Conservation (phyloP, 1,140 invertebrate species). For the Leptonema lineaticorne region DNA sequence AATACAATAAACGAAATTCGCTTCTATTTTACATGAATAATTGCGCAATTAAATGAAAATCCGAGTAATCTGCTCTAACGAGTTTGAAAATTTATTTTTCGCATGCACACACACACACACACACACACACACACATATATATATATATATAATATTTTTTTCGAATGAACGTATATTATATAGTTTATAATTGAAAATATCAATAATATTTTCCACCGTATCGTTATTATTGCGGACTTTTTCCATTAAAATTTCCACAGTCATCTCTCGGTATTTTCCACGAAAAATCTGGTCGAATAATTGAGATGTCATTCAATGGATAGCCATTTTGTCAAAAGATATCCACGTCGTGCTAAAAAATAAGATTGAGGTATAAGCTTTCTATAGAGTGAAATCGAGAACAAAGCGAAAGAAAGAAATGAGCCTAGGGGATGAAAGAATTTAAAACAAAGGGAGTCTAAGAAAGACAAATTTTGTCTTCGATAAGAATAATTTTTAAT, state of each 20-base stretch:
- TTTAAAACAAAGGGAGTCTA: slow-evolving; percentile 16
- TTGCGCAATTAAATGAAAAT: no score
- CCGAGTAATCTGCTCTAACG: no score
- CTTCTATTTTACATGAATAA: no score
- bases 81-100: no score
- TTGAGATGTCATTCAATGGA: slow-evolving; percentile 13
- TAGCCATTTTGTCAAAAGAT: slow-evolving; percentile 16
- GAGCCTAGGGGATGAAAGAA: background rate
- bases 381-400: background rate
- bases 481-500: slow-evolving; percentile 9
- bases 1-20: no score
- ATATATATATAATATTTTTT: no score
- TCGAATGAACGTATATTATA: no score
- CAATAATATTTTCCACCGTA: no score
- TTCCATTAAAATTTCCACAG: background rate
- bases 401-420: background rate
- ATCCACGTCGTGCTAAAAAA: slow-evolving; percentile 8
- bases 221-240: background rate
- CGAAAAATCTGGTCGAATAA: slow-evolving; percentile 4
- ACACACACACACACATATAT: no score
- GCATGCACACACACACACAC: no score
- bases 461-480: slow-evolving; percentile 5
- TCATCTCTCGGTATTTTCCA: background rate
- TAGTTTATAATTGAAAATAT: no score
- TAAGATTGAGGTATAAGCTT: slow-evolving; percentile 7